Conservation (phyloP, 2,113 vertebrate species). For the Eurypyga helias region DNA sequence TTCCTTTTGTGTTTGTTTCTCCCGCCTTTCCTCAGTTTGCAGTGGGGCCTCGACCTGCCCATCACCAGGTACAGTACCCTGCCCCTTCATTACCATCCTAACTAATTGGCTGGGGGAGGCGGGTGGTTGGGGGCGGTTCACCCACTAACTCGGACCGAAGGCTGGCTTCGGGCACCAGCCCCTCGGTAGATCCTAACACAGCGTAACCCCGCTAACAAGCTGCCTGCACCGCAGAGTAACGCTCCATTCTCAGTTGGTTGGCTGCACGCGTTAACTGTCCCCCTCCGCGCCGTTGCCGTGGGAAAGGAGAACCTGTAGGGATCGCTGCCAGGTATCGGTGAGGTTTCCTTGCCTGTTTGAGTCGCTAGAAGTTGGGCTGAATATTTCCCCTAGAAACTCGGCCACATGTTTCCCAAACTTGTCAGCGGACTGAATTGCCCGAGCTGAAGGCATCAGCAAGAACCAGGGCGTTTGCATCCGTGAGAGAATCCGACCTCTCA, state of each 20-base stretch:
- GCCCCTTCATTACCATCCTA: conserved; percentile 65
- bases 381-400: neutral
- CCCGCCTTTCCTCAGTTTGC: conserved; percentile 92
- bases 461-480: accelerated
- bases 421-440: neutral
- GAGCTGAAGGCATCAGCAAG: neutral
- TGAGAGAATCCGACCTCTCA: neutral
- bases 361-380: neutral
- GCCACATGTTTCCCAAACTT: accelerated
- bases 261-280: neutral
- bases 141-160: conserved; percentile 56
- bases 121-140: conserved; percentile 10
- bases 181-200: neutral
- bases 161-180: neutral
- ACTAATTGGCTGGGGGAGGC: conserved; percentile 49
- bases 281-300: accelerated
- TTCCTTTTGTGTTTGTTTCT: conserved; percentile 89
- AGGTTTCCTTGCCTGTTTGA: neutral
- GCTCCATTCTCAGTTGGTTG: neutral
- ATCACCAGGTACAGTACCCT: conserved; percentile 95
- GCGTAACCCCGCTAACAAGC: neutral
- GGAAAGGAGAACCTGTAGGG: neutral
- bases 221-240: neutral
- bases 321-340: neutral
- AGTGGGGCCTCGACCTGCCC: conserved; percentile 96